Conservation (phyloP, 1,140 invertebrate species). For the Aphis craccivora region DNA sequence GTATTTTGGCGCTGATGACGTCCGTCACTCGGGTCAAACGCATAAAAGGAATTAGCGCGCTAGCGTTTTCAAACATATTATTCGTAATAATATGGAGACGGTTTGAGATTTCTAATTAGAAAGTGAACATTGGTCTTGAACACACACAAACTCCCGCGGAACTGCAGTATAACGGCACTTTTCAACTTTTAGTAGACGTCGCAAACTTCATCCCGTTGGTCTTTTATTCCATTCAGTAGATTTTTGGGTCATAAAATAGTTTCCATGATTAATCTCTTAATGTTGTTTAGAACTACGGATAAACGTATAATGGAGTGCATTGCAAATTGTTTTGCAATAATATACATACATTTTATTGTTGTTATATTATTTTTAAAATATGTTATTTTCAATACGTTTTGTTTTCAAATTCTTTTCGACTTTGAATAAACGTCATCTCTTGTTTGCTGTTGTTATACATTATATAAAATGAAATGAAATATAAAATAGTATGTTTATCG, state of each 20-base stretch:
- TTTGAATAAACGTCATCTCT: not conserved
- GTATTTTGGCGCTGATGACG: not conserved
- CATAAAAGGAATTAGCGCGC: not conserved
- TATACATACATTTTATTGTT: not conserved
- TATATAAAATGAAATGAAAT: not conserved
- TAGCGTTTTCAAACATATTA: not conserved
- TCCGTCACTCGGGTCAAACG: not conserved
- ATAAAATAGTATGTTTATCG: not conserved
- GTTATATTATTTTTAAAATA: not conserved
- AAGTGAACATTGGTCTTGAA: not conserved
- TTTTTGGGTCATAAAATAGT: constrained; percentile 26
- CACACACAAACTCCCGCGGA: not conserved
- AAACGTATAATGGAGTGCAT: not conserved
- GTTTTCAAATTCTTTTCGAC: not conserved
- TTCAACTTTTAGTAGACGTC: not conserved
- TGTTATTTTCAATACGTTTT: not conserved
- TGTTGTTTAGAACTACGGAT: not conserved
- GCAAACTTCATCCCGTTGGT: not conserved
- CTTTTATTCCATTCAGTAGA: constrained; percentile 12
- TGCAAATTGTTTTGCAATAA: not conserved
- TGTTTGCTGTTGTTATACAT: not conserved
- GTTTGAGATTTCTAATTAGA: not conserved
- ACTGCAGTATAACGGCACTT: not conserved
- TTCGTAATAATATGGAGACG: not conserved
- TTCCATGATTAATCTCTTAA: constrained; percentile 28